Percentiles rank a stretch among this genome's conserved stretches.
Evolutionary conservation across 1,140 invertebrate genomes (phyloP).

Genomic region (Carposina sasakii): DNA sequence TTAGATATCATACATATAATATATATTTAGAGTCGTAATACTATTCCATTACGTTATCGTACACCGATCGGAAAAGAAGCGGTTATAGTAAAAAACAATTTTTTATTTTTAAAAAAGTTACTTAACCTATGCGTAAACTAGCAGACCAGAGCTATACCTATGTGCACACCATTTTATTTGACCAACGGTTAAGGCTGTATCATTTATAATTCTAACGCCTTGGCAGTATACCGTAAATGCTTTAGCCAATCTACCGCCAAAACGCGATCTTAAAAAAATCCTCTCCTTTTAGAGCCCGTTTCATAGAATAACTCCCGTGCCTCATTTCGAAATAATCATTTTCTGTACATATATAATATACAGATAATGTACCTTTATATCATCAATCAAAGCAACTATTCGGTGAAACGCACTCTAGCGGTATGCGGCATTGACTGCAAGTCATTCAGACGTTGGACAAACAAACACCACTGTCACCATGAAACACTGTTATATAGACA

Average conservation of each 20-base stretch:
- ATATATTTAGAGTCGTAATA: neutral
- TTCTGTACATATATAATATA: no score
- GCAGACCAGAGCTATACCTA: conserved; percentile 55
- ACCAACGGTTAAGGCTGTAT: no score
- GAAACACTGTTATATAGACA: conserved; percentile 47
- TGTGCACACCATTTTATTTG: conserved; percentile 35
- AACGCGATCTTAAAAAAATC: conserved; percentile 12
- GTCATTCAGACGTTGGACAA: conserved; percentile 29
- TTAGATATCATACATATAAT: conserved; percentile 53
- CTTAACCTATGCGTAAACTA: conserved; percentile 64
- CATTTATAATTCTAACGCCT: no score
- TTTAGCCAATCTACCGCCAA: conserved; percentile 6
- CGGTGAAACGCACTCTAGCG: no score
- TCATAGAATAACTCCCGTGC: no score
- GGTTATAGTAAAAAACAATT: conserved; percentile 66
- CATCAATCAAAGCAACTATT: no score
- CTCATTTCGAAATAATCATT: no score
- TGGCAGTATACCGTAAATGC: conserved; percentile 4
- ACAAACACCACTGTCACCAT: conserved; percentile 36
- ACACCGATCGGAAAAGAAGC: conserved; percentile 65
- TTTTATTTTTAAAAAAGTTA: conserved; percentile 62
- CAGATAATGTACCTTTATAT: no score
- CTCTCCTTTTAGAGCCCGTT: conserved; percentile 16
- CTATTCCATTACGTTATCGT: conserved; percentile 46
- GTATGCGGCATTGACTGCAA: no score